Conservation (phyloP, 1,140 invertebrate genomes). For the Plectus sambesii region DNA sequence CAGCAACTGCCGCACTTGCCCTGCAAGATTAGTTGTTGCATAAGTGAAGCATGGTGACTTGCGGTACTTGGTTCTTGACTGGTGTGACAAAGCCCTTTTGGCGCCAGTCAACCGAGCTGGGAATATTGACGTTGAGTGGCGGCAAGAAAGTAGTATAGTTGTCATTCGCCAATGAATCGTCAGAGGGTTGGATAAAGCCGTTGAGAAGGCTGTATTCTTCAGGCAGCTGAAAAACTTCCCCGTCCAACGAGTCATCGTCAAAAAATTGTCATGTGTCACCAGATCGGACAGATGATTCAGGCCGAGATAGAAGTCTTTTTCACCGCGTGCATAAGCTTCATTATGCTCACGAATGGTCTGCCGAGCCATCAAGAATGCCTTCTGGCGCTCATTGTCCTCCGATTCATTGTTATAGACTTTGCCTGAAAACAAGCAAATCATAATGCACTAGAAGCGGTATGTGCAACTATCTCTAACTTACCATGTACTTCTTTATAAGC, state of each 20-base stretch:
- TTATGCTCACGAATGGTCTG: too few relatives aligned
- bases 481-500: too few relatives aligned
- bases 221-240: constrained; percentile 24
- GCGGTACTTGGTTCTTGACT: constrained; percentile 78
- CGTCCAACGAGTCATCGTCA: too few relatives aligned
- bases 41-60: too few relatives aligned
- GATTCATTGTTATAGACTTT: too few relatives aligned
- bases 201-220: constrained; percentile 39
- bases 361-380: too few relatives aligned
- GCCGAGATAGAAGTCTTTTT: constrained; percentile 32
- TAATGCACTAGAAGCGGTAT: too few relatives aligned
- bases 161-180: constrained; percentile 12
- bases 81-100: constrained; percentile 70
- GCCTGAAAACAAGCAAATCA: too few relatives aligned
- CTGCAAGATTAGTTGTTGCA: constrained; percentile 24
- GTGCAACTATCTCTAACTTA: too few relatives aligned
- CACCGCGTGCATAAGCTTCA: constrained; percentile 27
- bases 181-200: constrained; percentile 33
- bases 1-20: constrained; percentile 80
- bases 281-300: constrained; percentile 41
- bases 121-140: constrained; percentile 27
- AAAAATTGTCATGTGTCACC: too few relatives aligned
- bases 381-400: too few relatives aligned
- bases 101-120: constrained; percentile 65
- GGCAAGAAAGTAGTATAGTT: constrained; percentile 1